These are phyloP conservation scores for Cebuella pygmaea DNA, from an alignment of 2,797 vertebrate species.

Conservation along the genomic window DNA sequence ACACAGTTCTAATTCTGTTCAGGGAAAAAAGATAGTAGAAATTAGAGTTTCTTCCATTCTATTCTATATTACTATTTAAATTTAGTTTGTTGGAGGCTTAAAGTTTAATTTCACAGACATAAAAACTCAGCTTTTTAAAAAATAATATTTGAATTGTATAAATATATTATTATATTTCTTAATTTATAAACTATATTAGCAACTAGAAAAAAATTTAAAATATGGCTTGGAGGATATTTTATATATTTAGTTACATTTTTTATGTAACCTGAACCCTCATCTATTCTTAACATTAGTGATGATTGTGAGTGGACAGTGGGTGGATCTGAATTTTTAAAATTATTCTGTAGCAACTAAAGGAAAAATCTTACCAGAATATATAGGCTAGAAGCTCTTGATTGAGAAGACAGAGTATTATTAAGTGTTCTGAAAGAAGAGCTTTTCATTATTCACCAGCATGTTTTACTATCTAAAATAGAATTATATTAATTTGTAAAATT, in stretches of 20 bases:
- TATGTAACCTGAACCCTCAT: neutral
- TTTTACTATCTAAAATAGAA: slow-evolving; percentile 30
- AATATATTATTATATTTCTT: neutral
- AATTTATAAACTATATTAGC: neutral
- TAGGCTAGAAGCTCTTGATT: neutral
- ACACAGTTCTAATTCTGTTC: neutral
- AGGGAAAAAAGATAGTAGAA: neutral
- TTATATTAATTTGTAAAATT: neutral
- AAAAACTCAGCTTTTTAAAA: neutral
- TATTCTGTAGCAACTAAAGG: neutral
- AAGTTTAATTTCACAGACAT: neutral
- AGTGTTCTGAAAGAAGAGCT: neutral
- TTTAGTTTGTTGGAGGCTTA: neutral
- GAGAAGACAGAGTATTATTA: neutral
- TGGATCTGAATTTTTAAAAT: neutral
- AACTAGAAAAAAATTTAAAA: neutral
- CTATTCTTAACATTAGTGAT: neutral
- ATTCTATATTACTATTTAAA: slow-evolving; percentile 3
- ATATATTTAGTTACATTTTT: neutral
- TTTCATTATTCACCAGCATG: neutral
- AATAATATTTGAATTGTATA: neutral
- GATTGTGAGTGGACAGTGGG: neutral
- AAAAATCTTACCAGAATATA: neutral
- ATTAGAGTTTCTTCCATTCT: neutral
- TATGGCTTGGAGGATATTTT: neutral